Base-by-base conservation (phyloP, 2,113 vertebrate species). In the Hypomesus transpacificus region DNA sequence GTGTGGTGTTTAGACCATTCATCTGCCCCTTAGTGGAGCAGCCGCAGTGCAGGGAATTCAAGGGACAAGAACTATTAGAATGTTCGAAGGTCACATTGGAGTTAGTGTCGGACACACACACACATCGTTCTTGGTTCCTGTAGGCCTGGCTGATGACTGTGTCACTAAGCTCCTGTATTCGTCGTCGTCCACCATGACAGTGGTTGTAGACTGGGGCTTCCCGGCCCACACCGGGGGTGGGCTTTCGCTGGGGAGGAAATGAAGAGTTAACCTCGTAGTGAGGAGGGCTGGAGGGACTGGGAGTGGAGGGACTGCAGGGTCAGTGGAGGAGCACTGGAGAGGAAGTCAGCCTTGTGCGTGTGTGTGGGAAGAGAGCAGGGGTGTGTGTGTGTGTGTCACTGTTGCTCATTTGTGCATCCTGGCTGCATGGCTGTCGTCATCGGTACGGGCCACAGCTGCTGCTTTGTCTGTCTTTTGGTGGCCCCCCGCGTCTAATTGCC, bases 341-440 rank as follows among this genome's bases (percentile, higher is more conserved):
- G 83, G 83, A 86, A 84, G 77, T 69, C 22, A 8, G 69, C 31
- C 56, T 52, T 51, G 69, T 80, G 78, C 85, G 82, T 69, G 74
- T 52, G 61, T 51, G 53, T 28, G 39, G 80, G 80, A 80, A 83
- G 71, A 78, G 54, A 26, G 39, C 54, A 18, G 54, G n/a, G 6
- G 21, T 22, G 57, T 59, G 57, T 21, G 56, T 58, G 76, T 70
- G 75, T 71, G 75, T 83, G 82, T 46, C 72, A 14, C 46, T 56
- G 50, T 64, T 73, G 31, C 13, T 50, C 24, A 22, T 65, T 65
- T 68, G 26, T 52, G 13, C 50, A 68, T 77, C 69, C 64, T 66
- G 68, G 65, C 68, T 62, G 63, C 46, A n/a, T 57, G 53, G 67
- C 59, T 56, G 26, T 20, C 72, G 52, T 24, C 51, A 76, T 34